Base-by-base conservation (phyloP, 2,888 invertebrate species). In the Phrixothrix hirtus region DNA sequence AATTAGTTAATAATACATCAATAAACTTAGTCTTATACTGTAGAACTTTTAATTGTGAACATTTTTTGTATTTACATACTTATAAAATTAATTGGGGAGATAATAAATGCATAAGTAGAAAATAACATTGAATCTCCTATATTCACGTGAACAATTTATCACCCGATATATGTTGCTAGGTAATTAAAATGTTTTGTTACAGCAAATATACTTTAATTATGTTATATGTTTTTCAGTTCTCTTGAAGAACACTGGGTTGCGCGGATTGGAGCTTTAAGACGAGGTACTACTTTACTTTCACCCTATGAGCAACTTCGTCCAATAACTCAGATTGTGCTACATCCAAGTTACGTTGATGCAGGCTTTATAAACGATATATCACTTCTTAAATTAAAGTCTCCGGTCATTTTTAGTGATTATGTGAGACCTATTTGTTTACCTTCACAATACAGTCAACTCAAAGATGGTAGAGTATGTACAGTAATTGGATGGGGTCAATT, bases 401-500 rank as follows among this genome's bases (percentile, higher is more conserved):
- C 86, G 0, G 80, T 86, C 11, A 74, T 73, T 1, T 80, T 82
- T 63, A 84, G 83, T 54, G 84, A 85, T 64, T 83, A 82, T 64
- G 81, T 85, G 1, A 75, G 85, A 43, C 85, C 85, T 0, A 80
- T 84, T 15, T 86, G 85, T 64, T 71, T 86, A 44, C 89, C 89
- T 5, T 78, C 79, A n/a, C 70, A 79, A 2, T 76, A 79, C n/a
- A 74, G 78, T 9, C 78, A 78, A 32, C 81, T 85, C 0, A 79
- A 79, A 15, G 83, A 86, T 57, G 87, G 87, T 0, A 79, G 82
- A 1, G 79, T 83, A 59, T 90, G 90, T 71, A 89, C 89, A 0
- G 87, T 89, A 11, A 83, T 89, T 9, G 89, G 90, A 2, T 89
- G 89, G 89, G 90, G 90, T 16, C 89, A 89, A 68, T 78, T 89